Conservation (phyloP, 2,888 invertebrate species). For the Cheilosia scutellata region DNA sequence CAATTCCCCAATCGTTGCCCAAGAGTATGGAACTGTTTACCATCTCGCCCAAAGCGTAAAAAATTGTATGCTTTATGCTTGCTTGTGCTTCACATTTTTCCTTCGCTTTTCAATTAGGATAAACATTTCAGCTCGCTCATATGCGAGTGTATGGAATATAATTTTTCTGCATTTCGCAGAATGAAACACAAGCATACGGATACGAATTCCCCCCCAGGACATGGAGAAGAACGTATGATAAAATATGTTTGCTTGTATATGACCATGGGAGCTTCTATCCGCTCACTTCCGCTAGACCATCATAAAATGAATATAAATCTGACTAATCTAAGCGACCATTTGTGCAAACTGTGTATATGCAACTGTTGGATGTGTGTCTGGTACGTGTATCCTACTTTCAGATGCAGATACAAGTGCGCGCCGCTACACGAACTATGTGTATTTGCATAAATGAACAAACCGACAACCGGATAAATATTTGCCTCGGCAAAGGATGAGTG, state of each 20-base stretch:
- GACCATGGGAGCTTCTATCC: slow-evolving; percentile 5
- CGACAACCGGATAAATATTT: slow-evolving; percentile 44
- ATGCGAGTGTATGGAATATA: neutral
- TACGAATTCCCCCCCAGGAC: neutral
- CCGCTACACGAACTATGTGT: slow-evolving; percentile 31
- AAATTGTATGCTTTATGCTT: slow-evolving; percentile 1
- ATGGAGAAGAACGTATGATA: neutral
- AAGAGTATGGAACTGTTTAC: neutral
- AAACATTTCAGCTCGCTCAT: slow-evolving; percentile 29
- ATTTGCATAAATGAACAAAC: slow-evolving; percentile 64
- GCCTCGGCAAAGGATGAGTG: neutral
- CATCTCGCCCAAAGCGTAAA: neutral
- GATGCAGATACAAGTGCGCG: neutral
- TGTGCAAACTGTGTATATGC: slow-evolving; percentile 28
- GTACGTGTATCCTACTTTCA: neutral
- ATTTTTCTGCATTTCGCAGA: slow-evolving; percentile 9
- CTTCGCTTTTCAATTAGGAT: slow-evolving; percentile 46
- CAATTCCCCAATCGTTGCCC: neutral
- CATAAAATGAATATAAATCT: slow-evolving; percentile 54
- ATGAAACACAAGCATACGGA: neutral
- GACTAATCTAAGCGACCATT: slow-evolving; percentile 40
- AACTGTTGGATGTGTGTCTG: slow-evolving; percentile 12
- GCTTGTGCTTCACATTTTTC: neutral
- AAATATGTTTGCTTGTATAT: slow-evolving; percentile 22
- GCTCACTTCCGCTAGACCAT: slow-evolving; percentile 27